Conservation (phyloP, 2,888 invertebrate genomes). For the Ctena decussata region DNA sequence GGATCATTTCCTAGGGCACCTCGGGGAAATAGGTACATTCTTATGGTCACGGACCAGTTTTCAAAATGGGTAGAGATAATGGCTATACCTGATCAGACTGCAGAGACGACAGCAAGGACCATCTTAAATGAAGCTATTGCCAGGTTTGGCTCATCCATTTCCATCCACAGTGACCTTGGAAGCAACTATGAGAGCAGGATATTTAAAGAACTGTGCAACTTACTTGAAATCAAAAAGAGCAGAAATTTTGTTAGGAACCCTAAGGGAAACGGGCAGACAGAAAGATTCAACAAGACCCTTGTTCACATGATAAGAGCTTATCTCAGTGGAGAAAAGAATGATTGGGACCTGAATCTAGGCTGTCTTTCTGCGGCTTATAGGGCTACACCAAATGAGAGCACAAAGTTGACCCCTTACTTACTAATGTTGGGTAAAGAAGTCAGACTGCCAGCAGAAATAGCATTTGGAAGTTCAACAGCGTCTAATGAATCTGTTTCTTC, state of each 20-base stretch:
- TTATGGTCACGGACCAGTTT: too few relatives aligned
- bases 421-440: slow-evolving; percentile 63
- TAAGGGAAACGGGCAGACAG: too few relatives aligned
- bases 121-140: too few relatives aligned
- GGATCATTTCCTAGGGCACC: too few relatives aligned
- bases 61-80: too few relatives aligned
- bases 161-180: too few relatives aligned
- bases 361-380: slow-evolving; percentile 57
- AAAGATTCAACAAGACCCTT: slow-evolving; percentile 50
- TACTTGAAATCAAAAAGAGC: slow-evolving; percentile 59
- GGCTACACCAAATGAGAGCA: slow-evolving; percentile 46
- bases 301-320: slow-evolving; percentile 51
- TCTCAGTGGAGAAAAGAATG: slow-evolving; percentile 45
- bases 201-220: slow-evolving; percentile 51
- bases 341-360: slow-evolving; percentile 61
- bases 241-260: slow-evolving; percentile 50
- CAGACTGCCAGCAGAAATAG: slow-evolving; percentile 49
- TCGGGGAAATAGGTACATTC: too few relatives aligned
- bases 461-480: slow-evolving; percentile 13
- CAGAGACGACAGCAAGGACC: too few relatives aligned
- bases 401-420: slow-evolving; percentile 56
- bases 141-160: too few relatives aligned
- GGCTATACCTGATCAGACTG: too few relatives aligned
- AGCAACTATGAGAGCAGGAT: neutral
- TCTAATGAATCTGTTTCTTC: neutral